Percentiles rank a stretch among this genome's conserved stretches.
These are phyloP conservation scores for Oscarella lobularis DNA, from an alignment of 37 sponge, comb jelly and placozoan genomes.

Conservation along the genomic window DNA sequence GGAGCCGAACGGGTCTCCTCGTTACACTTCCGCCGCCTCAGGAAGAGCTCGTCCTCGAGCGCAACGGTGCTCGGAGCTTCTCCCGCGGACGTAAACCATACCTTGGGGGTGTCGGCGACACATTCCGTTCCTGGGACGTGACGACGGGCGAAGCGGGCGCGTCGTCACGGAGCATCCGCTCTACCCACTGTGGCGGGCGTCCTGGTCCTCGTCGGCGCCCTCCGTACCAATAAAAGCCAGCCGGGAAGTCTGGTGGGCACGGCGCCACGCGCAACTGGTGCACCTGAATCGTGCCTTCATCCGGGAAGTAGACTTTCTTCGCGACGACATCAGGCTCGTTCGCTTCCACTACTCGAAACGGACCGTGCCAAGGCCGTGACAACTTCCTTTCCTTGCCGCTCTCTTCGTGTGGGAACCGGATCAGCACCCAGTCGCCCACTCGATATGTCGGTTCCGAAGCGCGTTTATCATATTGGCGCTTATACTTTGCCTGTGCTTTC, in stretches of 20 bases:
- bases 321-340: slow-evolving; percentile 9
- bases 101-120: too few species aligned
- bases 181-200: neutral
- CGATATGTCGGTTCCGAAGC: neutral
- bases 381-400: slow-evolving; percentile 22
- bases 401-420: slow-evolving; percentile 28
- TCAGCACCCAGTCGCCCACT: slow-evolving; percentile 23
- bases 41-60: too few species aligned
- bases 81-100: too few species aligned
- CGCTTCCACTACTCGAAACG: neutral
- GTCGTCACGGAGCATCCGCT: too few species aligned
- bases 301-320: slow-evolving; percentile 17
- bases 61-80: too few species aligned
- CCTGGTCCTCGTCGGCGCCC: neutral
- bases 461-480: slow-evolving; percentile 1
- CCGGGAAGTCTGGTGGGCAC: slow-evolving; percentile 23
- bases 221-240: slow-evolving; percentile 42
- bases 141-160: too few species aligned
- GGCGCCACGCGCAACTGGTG: slow-evolving; percentile 20
- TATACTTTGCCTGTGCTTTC: slow-evolving; percentile 8
- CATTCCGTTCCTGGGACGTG: too few species aligned
- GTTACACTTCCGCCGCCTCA: too few species aligned
- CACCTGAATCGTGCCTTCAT: slow-evolving; percentile 3
- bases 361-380: slow-evolving; percentile 34
- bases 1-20: too few species aligned